phyloP scores from a whole-genome alignment of 2,797 vertebrate genomes.

The Spinus olivaceus region DNA sequence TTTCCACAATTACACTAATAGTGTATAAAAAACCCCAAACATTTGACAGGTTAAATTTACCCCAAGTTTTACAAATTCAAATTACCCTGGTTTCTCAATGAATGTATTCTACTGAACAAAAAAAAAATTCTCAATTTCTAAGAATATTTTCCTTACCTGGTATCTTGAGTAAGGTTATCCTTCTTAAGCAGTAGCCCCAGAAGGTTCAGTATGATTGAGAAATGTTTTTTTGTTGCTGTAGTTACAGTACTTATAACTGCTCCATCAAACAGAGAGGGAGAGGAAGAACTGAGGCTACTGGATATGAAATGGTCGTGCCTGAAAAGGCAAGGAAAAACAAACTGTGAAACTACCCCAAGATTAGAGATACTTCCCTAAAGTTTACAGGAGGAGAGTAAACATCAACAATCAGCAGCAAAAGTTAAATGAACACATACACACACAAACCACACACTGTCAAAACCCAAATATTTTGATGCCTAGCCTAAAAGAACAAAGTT shows the following conservation, averaged over 20 bases:
- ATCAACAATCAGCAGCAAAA: background rate
- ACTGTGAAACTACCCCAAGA: background rate
- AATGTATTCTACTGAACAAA: background rate
- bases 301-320: conserved; percentile 99
- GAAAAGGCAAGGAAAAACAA: background rate
- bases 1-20: background rate
- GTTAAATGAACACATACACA: background rate
- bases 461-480: background rate
- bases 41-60: background rate
- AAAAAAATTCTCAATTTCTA: background rate
- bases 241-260: conserved; percentile 99
- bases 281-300: conserved; percentile 95
- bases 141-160: conserved; percentile 77
- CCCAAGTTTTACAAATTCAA: background rate
- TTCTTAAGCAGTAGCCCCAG: conserved; percentile 88
- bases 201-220: conserved; percentile 91
- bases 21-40: accelerated
- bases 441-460: background rate
- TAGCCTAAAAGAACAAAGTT: background rate
- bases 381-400: background rate
- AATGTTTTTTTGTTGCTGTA: conserved; percentile 98
- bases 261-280: conserved; percentile 94
- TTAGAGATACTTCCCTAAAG: background rate
- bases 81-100: background rate
- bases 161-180: conserved; percentile 89